Conservation (phyloP, 1,140 invertebrate genomes). For the Bradysia coprophila region DNA sequence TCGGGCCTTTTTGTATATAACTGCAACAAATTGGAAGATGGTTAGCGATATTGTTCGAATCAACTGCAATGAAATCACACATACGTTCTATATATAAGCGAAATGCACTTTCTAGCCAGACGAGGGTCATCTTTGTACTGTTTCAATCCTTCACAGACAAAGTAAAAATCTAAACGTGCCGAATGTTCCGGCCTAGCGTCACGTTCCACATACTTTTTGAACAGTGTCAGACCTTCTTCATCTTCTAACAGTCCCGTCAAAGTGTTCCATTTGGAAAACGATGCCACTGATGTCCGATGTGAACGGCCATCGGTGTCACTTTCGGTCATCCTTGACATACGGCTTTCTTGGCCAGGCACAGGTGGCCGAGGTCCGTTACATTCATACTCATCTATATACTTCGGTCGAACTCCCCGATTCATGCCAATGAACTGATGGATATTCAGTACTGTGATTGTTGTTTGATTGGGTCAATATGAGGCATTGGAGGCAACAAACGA, state of each 20-base stretch:
- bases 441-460: neutral
- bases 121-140: no score
- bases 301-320: conserved; percentile 22
- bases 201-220: conserved; percentile 61
- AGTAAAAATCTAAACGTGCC: conserved; percentile 73
- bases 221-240: conserved; percentile 67
- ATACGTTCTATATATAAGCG: no score
- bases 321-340: conserved; percentile 19
- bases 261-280: conserved; percentile 73
- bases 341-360: conserved; percentile 23
- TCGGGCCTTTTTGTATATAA: no score
- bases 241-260: conserved; percentile 65
- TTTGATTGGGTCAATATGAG: neutral
- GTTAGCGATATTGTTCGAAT: no score
- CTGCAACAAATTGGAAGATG: no score
- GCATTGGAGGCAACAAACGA: neutral
- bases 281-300: conserved; percentile 41
- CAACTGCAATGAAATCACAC: no score
- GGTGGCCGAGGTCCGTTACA: conserved; percentile 25
- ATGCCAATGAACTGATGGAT: neutral
- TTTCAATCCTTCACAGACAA: conserved; percentile 77
- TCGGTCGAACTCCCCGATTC: neutral
- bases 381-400: conserved; percentile 20
- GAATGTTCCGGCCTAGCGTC: conserved; percentile 60
- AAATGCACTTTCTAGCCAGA: no score